phyloP scores from a whole-genome alignment of 2,113 vertebrate genomes.

The Mus pahari region DNA sequence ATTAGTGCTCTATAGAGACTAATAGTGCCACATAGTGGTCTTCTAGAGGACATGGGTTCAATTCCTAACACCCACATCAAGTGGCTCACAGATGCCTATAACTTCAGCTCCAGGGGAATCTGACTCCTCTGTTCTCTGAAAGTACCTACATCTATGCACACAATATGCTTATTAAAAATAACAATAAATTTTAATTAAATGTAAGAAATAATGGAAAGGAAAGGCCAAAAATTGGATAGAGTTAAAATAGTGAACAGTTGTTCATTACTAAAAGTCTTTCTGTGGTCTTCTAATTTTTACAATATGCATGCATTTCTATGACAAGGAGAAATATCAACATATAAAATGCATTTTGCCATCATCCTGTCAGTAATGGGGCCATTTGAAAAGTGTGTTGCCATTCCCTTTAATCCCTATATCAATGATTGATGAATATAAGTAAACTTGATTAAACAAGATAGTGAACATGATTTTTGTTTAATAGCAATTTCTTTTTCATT shows the following conservation, averaged over 20 bases:
- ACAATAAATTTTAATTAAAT: background rate
- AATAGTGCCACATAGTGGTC: background rate
- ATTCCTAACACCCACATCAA: background rate
- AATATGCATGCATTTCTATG: background rate
- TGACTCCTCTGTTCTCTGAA: too few species aligned
- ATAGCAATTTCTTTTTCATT: slow-evolving; percentile 8
- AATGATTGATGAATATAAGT: slow-evolving; percentile 34
- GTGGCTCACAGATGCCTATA: background rate
- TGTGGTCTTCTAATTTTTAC: slow-evolving; percentile 40
- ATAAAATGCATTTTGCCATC: slow-evolving; percentile 6
- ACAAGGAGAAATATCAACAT: background rate
- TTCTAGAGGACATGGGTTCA: background rate
- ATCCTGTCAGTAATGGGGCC: slow-evolving; percentile 3
- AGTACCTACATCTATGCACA: background rate
- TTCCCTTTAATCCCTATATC: background rate
- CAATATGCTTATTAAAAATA: background rate
- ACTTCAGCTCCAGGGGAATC: background rate
- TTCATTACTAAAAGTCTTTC: slow-evolving; percentile 38
- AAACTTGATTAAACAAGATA: slow-evolving; percentile 23
- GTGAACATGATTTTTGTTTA: slow-evolving; percentile 53
- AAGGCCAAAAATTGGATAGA: background rate
- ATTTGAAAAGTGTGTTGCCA: slow-evolving; percentile 17
- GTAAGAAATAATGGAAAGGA: background rate
- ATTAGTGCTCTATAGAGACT: background rate
- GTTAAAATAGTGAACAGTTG: background rate